Base-by-base conservation (phyloP, 2,888 invertebrate species). In the Metacarcinus magister region DNA sequence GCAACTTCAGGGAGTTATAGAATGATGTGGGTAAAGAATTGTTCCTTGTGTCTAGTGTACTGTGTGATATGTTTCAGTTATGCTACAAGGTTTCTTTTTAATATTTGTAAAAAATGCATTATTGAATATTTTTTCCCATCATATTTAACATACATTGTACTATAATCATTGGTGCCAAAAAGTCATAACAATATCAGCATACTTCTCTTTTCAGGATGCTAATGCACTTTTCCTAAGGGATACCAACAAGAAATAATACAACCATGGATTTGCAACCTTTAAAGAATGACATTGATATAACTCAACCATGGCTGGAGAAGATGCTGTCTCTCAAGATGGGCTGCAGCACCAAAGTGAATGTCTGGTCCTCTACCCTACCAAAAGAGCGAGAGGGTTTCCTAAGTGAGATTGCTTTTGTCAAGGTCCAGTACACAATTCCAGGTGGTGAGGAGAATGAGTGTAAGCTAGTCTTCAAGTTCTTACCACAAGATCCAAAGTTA, bases 391-490 rank as follows among this genome's bases (percentile, higher is more conserved):
- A 96, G 39, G 96, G 96, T 10, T 96, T 96, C 87, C 92, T 96
- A n/a, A 96, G 96, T 46, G 96, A 96, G 46, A 94, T 96, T 39
- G 92, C 96, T 28, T 94, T 94, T 60, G 94, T 96, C 28, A 91
- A 87, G 28, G 43, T 96, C 23, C 44, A 87, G n/a, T 93, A 89
- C 39, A 82, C 39, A 16, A 43, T 8, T 7, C 46, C 19, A 28
- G 75, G 13, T 67, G 89, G n/a, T 32, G 54, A 95, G 48, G 89
- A 48, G 19, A 19, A 89, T 16, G 89, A 67, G 32, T 90, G 67
- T 10, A 67, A 48, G n/a, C 46, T 96, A n/a, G 96, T 96, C 28
- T 96, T 96, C 60, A 96, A 96, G 90, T 93, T 96, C 54, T 75
- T 96, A 10, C 96, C 96, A 2, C 92, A 96, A 23, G 96, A 96